Evolutionary conservation across 2,888 invertebrate genomes (phyloP).

Genomic region (Nymphalis c-album): DNA sequence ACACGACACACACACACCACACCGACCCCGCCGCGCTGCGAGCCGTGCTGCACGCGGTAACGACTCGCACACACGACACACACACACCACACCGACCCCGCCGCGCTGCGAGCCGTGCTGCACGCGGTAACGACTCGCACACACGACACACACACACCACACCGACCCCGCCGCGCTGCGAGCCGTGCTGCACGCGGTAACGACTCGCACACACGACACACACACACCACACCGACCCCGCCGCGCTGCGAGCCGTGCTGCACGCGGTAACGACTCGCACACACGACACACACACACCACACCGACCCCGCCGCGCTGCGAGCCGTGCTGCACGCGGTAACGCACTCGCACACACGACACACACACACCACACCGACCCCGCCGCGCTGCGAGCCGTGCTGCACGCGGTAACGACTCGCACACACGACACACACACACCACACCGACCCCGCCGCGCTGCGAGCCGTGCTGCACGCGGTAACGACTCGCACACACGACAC

Average conservation of each 20-base stretch:
- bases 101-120: slow-evolving; percentile 93
- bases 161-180: slow-evolving; percentile 83
- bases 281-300: no score
- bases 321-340: slow-evolving; percentile 83
- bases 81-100: no score
- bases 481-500: neutral
- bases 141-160: no score
- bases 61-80: neutral
- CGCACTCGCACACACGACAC: neutral
- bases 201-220: neutral
- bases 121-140: slow-evolving; percentile 74
- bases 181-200: slow-evolving; percentile 83
- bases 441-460: slow-evolving; percentile 83
- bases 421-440: no score
- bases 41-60: slow-evolving; percentile 83
- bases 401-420: slow-evolving; percentile 79
- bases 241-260: slow-evolving; percentile 93
- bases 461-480: slow-evolving; percentile 84
- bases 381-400: slow-evolving; percentile 93
- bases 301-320: slow-evolving; percentile 83
- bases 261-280: slow-evolving; percentile 74
- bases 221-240: no score
- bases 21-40: slow-evolving; percentile 83
- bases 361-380: no score
- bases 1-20: no score